Base-by-base conservation (phyloP, 2,113 vertebrate species). In the Pardalotus punctatus region DNA sequence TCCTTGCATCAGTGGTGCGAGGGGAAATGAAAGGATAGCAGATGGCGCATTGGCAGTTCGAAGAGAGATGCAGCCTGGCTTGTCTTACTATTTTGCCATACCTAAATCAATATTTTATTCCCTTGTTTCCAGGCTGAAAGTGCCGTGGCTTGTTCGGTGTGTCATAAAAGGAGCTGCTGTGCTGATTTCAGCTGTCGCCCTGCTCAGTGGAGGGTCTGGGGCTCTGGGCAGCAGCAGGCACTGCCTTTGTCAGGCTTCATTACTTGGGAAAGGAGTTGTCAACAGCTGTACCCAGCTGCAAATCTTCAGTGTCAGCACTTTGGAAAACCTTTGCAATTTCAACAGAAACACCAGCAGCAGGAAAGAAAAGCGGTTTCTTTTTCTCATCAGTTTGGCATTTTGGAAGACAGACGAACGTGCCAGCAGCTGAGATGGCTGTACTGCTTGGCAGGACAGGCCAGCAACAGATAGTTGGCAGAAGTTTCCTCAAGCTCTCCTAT, bases 261-360 rank as follows among this genome's bases (percentile, higher is more conserved):
- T 80, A 66, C 83, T 74, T 4, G 35, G 81, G 54, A 95, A 95
- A 88, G 82, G 73, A 92, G 36, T 22, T 85, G 77, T 91, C 83
- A 97, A 91, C 66, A 91, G 42, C 92, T 93, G 27, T 45, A 76
- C 64, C 57, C 92, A 67, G 24, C 28, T 69, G 70, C 65, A 69
- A 86, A 97, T 79, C 73, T 93, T 80, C 76, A 58, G 42, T 42
- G 89, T 94, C 91, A 95, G 92, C 91, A 66, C 76, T 94, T 97
- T 47, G 12, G 9, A 56, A 95, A 97, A 80, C 22, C 92, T 94
- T 91, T 86, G 79, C 53, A 43, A 50, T 95, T 84, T 95, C 82
- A 71, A 74, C 90, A 96, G 88, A 88, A 94, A 56, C 53, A 80
- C 33, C 62, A 82, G 88, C 50, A 95, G 87, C 27, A 61, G 57